These are phyloP conservation scores for Drosophila mayri DNA, from an alignment of 1,140 invertebrate genomes.

Conservation along the genomic window DNA sequence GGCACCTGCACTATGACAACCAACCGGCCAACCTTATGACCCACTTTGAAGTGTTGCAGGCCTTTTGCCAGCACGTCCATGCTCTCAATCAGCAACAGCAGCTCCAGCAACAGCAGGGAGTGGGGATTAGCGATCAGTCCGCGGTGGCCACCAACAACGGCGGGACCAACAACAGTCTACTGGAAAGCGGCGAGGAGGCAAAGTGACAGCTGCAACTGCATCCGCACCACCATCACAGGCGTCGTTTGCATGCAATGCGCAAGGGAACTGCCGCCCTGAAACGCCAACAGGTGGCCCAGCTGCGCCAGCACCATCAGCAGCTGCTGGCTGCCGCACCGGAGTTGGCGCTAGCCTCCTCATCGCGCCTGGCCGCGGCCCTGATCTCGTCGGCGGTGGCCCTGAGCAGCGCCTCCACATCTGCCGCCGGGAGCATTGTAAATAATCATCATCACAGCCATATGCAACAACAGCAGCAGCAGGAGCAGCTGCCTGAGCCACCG, in stretches of 20 bases:
- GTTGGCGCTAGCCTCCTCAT: conserved; percentile 50
- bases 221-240: conserved; percentile 75
- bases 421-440: conserved; percentile 74
- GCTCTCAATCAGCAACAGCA: conserved; percentile 75
- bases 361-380: conserved; percentile 71
- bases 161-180: conserved; percentile 60
- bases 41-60: conserved; percentile 90
- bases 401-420: conserved; percentile 61
- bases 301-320: conserved; percentile 67
- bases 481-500: conserved; percentile 25
- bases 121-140: conserved; percentile 24
- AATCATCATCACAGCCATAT: conserved; percentile 79
- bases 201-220: conserved; percentile 84
- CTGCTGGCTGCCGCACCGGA: conserved; percentile 51
- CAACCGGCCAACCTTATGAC: conserved; percentile 87
- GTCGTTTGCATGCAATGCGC: conserved; percentile 78
- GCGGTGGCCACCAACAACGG: conserved; percentile 41
- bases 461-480: conserved; percentile 50
- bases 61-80: conserved; percentile 85
- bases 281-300: conserved; percentile 69
- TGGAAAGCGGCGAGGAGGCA: conserved; percentile 73
- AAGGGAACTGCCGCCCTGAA: conserved; percentile 70
- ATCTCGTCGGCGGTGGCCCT: conserved; percentile 72
- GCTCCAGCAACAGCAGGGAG: conserved; percentile 49
- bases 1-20: conserved; percentile 89